These are phyloP conservation scores for Masnerella sp. DNA, from an alignment of 2,888 invertebrate genomes.

Conservation along the genomic window DNA sequence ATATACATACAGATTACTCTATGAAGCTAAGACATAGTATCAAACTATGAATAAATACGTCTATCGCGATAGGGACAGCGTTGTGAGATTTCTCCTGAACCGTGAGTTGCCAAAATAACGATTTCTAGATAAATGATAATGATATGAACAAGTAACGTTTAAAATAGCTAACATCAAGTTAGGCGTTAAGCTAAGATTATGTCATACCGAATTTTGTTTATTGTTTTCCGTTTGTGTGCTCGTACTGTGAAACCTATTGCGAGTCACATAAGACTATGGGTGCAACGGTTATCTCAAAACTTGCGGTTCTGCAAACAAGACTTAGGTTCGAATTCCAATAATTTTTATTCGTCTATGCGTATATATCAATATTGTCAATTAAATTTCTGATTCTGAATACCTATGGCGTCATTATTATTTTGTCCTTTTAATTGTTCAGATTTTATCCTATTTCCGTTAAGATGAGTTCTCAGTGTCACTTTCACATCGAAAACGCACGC, in stretches of 20 bases:
- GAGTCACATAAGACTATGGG: slow-evolving; percentile 32
- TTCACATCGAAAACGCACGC: no score
- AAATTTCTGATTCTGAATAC: slow-evolving; percentile 68
- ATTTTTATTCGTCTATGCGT: slow-evolving; percentile 69
- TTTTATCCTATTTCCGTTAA: no score
- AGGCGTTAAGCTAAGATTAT: slow-evolving; percentile 65
- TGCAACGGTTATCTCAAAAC: slow-evolving; percentile 60
- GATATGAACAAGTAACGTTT: slow-evolving; percentile 61
- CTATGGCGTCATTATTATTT: slow-evolving; percentile 58
- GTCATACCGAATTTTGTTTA: slow-evolving; percentile 62
- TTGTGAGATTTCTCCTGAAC: slow-evolving; percentile 71
- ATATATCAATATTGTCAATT: slow-evolving; percentile 72
- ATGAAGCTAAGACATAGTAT: slow-evolving; percentile 65
- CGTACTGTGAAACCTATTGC: slow-evolving; percentile 17
- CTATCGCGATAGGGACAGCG: slow-evolving; percentile 66
- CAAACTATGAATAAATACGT: slow-evolving; percentile 61
- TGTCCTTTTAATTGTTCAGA: slow-evolving; percentile 44
- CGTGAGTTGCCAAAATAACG: slow-evolving; percentile 75
- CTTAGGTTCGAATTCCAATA: slow-evolving; percentile 66
- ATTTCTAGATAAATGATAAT: slow-evolving; percentile 69
- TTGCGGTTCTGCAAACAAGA: slow-evolving; percentile 68
- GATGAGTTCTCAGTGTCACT: no score
- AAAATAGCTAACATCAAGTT: slow-evolving; percentile 62
- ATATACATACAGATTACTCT: slow-evolving; percentile 69
- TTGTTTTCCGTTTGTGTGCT: slow-evolving; percentile 59